A percentile compares a stretch with the other conserved stretches of the same genome.
phyloP scores from a whole-genome alignment of 2,888 invertebrate genomes.

The Empis livida region DNA sequence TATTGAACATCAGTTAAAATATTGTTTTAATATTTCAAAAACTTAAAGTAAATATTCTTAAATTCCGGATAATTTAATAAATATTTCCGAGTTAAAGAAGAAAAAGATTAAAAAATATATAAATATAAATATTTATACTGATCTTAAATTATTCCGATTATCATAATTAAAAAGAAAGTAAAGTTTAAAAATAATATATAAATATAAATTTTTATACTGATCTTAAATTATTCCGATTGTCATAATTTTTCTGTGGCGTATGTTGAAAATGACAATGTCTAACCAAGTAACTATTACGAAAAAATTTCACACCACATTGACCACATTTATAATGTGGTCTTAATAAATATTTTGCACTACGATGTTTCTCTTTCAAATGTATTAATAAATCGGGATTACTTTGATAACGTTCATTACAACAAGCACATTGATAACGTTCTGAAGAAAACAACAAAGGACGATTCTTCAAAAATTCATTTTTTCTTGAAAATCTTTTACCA shows the following conservation, averaged over 20 bases:
- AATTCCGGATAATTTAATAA: no score
- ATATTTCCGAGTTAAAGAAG: no score
- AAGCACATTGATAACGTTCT: slow-evolving; percentile 13
- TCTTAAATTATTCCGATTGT: neutral
- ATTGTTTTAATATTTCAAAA: no score
- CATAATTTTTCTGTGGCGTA: slow-evolving; percentile 2
- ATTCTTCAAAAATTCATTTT: neutral
- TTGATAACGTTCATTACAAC: slow-evolving; percentile 10
- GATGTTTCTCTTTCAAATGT: slow-evolving; percentile 9
- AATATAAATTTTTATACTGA: neutral
- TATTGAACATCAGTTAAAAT: no score
- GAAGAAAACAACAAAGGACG: slow-evolving; percentile 8
- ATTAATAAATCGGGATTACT: slow-evolving; percentile 11
- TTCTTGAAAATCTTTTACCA: neutral
- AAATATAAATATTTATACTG: neutral
- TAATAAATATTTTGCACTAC: slow-evolving; percentile 5
- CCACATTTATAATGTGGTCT: slow-evolving; percentile 12
- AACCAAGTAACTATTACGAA: slow-evolving; percentile 9
- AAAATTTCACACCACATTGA: slow-evolving; percentile 11
- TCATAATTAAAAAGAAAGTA: no score
- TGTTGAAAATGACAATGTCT: slow-evolving; percentile 11
- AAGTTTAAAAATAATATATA: neutral
- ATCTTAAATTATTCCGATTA: neutral
- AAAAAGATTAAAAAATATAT: neutral
- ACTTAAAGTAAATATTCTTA: no score